A percentile compares a stretch with the other conserved stretches of the same genome.
These are phyloP conservation scores for Hippocampus kuda DNA, from an alignment of 2,797 vertebrate genomes.

Conservation along the genomic window DNA sequence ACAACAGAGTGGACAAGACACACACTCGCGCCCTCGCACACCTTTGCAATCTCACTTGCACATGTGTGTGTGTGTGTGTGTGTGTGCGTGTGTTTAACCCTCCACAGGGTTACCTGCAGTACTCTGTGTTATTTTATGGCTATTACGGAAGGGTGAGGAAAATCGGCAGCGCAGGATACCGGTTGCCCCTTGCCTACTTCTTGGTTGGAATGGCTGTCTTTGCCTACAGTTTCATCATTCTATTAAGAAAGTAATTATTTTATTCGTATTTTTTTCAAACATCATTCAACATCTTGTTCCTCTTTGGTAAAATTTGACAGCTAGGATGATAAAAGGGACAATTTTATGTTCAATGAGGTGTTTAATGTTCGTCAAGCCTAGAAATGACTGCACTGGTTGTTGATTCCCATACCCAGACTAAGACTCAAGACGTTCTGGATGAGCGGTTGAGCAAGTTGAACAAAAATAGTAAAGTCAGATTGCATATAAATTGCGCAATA, in stretches of 20 bases:
- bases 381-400: neutral
- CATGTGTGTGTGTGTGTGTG: conserved; percentile 11
- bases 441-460: neutral
- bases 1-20: no score
- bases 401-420: neutral
- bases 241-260: conserved; percentile 81
- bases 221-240: conserved; percentile 94
- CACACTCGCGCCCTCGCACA: no score
- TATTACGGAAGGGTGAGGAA: conserved; percentile 85
- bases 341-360: no score
- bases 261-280: neutral
- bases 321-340: neutral
- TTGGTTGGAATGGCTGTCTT: conserved; percentile 97
- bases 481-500: neutral
- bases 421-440: neutral
- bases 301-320: neutral
- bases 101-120: conserved; percentile 90
- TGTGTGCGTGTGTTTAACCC: conserved; percentile 16
- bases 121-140: conserved; percentile 93
- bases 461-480: neutral
- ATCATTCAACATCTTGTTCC: neutral
- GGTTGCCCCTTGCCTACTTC: conserved; percentile 91
- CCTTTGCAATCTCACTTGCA: no score
- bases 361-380: neutral
- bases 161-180: conserved; percentile 86